phyloP scores from a whole-genome alignment of 2,797 vertebrate genomes.

The Leptoclinus maculatus region DNA sequence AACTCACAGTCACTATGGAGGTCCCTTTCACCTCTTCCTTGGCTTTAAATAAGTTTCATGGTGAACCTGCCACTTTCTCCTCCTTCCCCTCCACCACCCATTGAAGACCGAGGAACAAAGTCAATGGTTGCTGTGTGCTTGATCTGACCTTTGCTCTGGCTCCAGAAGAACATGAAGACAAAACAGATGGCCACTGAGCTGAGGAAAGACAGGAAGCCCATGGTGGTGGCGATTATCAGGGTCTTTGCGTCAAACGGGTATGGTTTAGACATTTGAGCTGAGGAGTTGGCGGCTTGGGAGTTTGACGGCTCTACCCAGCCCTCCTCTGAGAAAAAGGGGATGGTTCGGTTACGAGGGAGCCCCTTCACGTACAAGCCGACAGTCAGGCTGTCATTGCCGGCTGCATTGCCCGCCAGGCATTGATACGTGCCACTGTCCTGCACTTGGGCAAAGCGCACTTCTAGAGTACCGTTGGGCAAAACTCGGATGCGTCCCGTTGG shows the following conservation, averaged over 20 bases:
- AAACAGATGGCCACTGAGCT: constrained; percentile 92
- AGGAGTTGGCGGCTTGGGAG: constrained; percentile 79
- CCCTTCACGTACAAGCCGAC: constrained; percentile 86
- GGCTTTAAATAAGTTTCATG: constrained; percentile 87
- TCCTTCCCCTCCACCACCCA: constrained; percentile 81
- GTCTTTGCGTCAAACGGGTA: constrained; percentile 88
- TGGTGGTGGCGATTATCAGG: constrained; percentile 89
- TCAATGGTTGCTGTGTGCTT: constrained; percentile 90
- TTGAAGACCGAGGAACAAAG: constrained; percentile 86
- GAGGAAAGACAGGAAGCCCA: constrained; percentile 92
- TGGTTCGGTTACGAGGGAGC: constrained; percentile 79
- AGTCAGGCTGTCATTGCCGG: constrained; percentile 88
- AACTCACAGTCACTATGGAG: constrained; percentile 15
- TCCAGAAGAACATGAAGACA: constrained; percentile 93
- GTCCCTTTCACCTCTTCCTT: not conserved
- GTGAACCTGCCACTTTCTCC: constrained; percentile 84
- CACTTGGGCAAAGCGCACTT: constrained; percentile 87
- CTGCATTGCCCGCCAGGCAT: constrained; percentile 89
- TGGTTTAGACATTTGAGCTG: constrained; percentile 75
- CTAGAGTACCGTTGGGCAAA: constrained; percentile 87
- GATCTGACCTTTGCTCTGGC: constrained; percentile 90
- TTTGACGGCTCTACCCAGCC: constrained; percentile 77
- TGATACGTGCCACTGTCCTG: constrained; percentile 88
- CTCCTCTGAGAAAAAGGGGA: constrained; percentile 75
- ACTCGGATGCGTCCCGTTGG: constrained; percentile 84